Percentiles rank a stretch among this genome's conserved stretches.
These are phyloP conservation scores for Argyrosomus regius DNA, from an alignment of 2,797 vertebrate species.

Conservation along the genomic window DNA sequence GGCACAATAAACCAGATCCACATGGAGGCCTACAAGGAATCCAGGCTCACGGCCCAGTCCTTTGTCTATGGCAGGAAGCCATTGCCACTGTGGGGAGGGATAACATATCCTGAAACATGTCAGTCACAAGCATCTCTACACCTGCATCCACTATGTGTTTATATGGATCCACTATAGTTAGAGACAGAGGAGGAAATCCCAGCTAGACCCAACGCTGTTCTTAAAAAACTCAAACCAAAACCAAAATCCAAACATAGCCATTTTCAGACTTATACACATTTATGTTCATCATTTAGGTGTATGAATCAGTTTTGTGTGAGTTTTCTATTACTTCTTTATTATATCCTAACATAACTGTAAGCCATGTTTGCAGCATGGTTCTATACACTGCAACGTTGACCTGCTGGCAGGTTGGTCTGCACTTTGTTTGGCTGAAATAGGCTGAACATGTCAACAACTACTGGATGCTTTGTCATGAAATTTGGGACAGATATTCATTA, in stretches of 20 bases:
- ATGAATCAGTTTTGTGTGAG: background rate
- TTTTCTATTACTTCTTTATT: background rate
- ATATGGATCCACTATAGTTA: background rate
- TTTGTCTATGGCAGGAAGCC: slow-evolving; percentile 60
- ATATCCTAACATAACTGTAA: background rate
- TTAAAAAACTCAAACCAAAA: background rate
- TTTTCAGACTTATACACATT: background rate
- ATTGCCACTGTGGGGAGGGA: background rate
- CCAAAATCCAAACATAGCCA: background rate
- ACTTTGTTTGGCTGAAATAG: background rate
- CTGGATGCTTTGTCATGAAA: background rate
- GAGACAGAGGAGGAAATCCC: background rate
- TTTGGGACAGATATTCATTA: background rate
- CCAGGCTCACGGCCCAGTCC: slow-evolving; percentile 36
- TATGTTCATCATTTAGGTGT: background rate
- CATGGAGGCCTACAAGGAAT: slow-evolving; percentile 56
- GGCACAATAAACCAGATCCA: slow-evolving; percentile 56
- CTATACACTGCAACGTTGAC: background rate
- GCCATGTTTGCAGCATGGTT: background rate
- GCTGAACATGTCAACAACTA: too few relatives aligned
- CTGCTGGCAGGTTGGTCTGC: background rate
- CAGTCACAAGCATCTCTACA: slow-evolving; percentile 22
- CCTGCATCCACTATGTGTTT: slow-evolving; percentile 30
- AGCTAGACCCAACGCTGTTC: background rate
- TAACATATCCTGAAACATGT: slow-evolving; percentile 39